phyloP scores from a whole-genome alignment of 2,888 invertebrate genomes.

The Agelastica alni region DNA sequence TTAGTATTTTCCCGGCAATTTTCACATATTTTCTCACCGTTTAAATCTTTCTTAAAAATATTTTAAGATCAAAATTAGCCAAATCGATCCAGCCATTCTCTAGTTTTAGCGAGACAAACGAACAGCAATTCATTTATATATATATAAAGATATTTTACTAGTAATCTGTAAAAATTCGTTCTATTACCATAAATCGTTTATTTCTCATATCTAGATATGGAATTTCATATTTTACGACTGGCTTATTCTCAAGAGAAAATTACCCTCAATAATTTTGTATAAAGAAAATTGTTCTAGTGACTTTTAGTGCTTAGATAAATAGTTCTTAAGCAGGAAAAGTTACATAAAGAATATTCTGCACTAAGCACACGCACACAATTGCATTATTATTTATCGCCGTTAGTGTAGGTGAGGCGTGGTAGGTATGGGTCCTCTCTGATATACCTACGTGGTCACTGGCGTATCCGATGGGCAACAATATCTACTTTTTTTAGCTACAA shows the following conservation, averaged over 20 bases:
- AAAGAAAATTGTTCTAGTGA: background rate
- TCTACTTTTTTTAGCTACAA: background rate
- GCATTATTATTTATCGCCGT: conserved; percentile 51
- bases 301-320: background rate
- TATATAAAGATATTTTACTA: too few species aligned
- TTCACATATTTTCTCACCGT: too few species aligned
- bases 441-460: conserved; percentile 1
- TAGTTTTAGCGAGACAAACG: too few species aligned
- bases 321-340: background rate
- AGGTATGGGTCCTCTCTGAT: conserved; percentile 14
- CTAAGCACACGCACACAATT: conserved; percentile 38
- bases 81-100: too few species aligned
- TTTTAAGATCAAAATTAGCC: too few species aligned
- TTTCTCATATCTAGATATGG: too few species aligned
- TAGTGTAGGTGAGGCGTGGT: conserved; percentile 49
- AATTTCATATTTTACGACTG: too few species aligned
- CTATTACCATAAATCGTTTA: too few species aligned
- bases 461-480: background rate
- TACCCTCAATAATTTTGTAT: background rate
- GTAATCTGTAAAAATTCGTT: too few species aligned
- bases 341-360: background rate
- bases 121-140: too few species aligned
- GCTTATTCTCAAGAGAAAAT: background rate
- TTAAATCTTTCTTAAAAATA: too few species aligned
- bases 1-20: too few species aligned